phyloP scores from a whole-genome alignment of 35 echinoderm and acorn worm genomes.

The Acanthaster planci region DNA sequence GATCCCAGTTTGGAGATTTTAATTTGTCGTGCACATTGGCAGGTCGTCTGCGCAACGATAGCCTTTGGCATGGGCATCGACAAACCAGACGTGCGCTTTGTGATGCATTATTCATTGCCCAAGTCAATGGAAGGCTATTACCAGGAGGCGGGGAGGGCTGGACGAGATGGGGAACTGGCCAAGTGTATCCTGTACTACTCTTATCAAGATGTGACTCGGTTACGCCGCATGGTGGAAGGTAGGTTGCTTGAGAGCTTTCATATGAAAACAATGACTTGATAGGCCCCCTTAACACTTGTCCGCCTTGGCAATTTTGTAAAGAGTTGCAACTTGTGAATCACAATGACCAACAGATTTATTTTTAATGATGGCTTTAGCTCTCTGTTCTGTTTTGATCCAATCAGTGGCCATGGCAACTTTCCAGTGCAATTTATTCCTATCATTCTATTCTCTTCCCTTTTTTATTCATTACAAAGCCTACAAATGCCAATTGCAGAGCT shows the following conservation, averaged over 20 bases:
- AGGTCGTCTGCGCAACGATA: constrained; percentile 98
- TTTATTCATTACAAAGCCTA: too few species aligned
- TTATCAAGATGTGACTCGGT: constrained; percentile 80
- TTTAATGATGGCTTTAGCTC: too few species aligned
- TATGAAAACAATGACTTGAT: constrained; percentile 1
- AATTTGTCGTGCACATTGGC: constrained; percentile 28
- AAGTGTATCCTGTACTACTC: constrained; percentile 82
- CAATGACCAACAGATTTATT: too few species aligned
- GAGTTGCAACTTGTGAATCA: too few species aligned
- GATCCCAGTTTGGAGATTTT: too few species aligned
- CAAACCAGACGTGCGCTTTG: constrained; percentile 92
- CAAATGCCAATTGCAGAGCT: too few species aligned
- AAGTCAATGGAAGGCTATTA: constrained; percentile 97
- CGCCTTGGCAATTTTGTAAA: background rate
- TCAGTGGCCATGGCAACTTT: too few species aligned
- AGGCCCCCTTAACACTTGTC: background rate
- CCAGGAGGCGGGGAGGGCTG: constrained; percentile 90
- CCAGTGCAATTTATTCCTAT: too few species aligned
- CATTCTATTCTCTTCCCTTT: too few species aligned
- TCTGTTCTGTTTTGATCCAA: too few species aligned
- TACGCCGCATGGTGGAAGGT: constrained; percentile 81
- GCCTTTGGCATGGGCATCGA: constrained; percentile 99
- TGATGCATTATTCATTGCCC: constrained; percentile 87
- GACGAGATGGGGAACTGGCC: constrained; percentile 80
- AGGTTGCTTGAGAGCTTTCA: constrained; percentile 28